Evolutionary conservation across 64 coral and sea anemone species (phyloP).

Genomic region (Porites australiensis): DNA sequence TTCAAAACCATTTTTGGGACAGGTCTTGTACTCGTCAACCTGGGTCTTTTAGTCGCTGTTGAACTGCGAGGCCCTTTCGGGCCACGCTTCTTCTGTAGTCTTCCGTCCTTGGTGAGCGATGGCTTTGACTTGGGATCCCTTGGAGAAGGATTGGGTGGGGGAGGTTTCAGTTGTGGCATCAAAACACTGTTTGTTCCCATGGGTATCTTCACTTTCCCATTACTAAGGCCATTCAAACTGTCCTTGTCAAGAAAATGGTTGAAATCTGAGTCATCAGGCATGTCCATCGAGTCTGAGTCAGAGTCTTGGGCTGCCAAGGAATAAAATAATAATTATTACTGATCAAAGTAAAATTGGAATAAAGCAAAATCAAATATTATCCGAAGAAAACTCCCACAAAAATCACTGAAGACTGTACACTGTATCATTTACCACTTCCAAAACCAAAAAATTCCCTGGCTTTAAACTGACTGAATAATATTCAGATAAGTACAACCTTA

Average conservation of each 20-base stretch:
- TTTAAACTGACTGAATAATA: too few relatives aligned
- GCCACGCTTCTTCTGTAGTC: constrained; percentile 73
- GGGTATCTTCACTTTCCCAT: constrained; percentile 42
- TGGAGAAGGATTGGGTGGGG: constrained; percentile 34
- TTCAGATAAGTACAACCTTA: too few relatives aligned
- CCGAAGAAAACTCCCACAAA: too few relatives aligned
- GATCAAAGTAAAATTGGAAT: too few relatives aligned
- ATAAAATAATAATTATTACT: not conserved
- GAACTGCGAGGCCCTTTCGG: constrained; percentile 53
- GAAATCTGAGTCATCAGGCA: constrained; percentile 35
- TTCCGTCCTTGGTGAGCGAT: constrained; percentile 62
- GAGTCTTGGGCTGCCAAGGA: not conserved
- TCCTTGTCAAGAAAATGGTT: constrained; percentile 44
- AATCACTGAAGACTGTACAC: too few relatives aligned
- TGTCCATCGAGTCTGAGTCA: constrained; percentile 6
- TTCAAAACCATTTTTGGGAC: constrained; percentile 67
- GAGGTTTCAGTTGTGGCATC: constrained; percentile 47
- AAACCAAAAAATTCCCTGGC: too few relatives aligned
- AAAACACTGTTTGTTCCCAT: constrained; percentile 26
- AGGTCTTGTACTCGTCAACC: constrained; percentile 57
- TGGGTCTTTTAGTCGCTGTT: constrained; percentile 62
- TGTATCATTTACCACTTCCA: too few relatives aligned
- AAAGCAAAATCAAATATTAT: too few relatives aligned
- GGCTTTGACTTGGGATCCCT: constrained; percentile 21
- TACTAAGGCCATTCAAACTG: constrained; percentile 10